Evolutionary conservation across 2,797 vertebrate genomes (phyloP), one percentile per base, ranked within the genome.

Genomic region (Lacerta bilineata): DNA sequence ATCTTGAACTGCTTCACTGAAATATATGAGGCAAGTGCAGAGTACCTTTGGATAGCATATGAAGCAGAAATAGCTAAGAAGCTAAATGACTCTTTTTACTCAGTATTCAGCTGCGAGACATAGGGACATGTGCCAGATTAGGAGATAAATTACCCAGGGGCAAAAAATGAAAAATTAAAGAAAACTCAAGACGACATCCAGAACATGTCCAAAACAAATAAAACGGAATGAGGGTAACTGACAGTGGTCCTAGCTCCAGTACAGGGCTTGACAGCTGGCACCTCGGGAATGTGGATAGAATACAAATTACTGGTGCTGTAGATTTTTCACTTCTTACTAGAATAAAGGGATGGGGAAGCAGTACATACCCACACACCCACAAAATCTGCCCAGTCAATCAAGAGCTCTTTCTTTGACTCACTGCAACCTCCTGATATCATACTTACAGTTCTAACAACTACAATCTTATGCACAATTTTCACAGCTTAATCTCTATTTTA

Each of bases 51-150:
- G 91, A 94, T 95, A 94, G 96, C 94, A 95, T 91, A 96, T 93
- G 93, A 96, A 93, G 94, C 83, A 80, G 93, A 93, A 93, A 95
- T 94, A 96, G 93, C 93, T 91, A 91, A 93, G 94, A 96, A 96
- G 91, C 90, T 36, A 95, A 95, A 95, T 91, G 8, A 95, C 93
- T 93, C 95, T 87, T 96, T 92, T 88, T 91, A 95, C 88, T 94
- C 85, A 91, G 90, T 93, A 83, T 92, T 95, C 94, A 94, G 77
- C 27, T 8, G 80, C 90, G 90, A 95, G 89, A 91, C 90, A 29
- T 50, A 93, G 46, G 87, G 90, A 95, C 95, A 91, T 80, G 77
- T 83, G 90, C 94, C 88, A 95, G 94, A 94, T 94, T 92, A 84
- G 20, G 80, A 95, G 83, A 91, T 89, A 93, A 94, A 90, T 92